phyloP scores from a whole-genome alignment of 1,140 invertebrate genomes.

The Bombus sibiricus region DNA sequence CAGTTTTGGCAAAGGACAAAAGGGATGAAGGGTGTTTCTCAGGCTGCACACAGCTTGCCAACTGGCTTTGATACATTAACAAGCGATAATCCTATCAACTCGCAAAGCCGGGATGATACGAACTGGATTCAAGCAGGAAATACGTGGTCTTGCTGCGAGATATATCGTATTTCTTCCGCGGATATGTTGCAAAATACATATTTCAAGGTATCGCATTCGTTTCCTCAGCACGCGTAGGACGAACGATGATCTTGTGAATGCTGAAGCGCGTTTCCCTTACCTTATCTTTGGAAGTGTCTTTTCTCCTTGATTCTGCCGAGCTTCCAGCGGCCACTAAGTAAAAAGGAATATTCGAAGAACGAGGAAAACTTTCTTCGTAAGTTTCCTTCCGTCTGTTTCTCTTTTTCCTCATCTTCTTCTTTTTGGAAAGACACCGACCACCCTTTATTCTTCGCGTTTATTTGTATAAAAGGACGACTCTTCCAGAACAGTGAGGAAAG shows the following conservation, averaged over 20 bases:
- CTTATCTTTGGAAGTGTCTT: neutral
- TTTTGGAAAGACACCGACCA: neutral
- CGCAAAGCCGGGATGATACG: constrained; percentile 58
- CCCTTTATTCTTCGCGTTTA: neutral
- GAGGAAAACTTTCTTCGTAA: neutral
- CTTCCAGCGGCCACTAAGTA: neutral
- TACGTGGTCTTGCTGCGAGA: constrained; percentile 1
- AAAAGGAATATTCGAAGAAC: constrained; percentile 11
- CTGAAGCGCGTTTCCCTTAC: neutral
- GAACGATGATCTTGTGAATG: neutral
- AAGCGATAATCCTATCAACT: constrained; percentile 66
- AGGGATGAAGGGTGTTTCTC: constrained; percentile 41
- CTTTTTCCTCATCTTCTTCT: neutral
- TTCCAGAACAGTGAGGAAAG: neutral
- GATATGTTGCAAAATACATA: constrained; percentile 10
- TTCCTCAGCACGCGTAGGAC: neutral
- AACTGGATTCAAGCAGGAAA: constrained; percentile 41
- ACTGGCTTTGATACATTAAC: constrained; percentile 70
- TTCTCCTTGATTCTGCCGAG: neutral
- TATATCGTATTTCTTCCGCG: neutral
- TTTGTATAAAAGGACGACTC: neutral
- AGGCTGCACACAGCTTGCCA: constrained; percentile 26
- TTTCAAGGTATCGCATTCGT: constrained; percentile 10
- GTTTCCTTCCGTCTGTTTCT: neutral
- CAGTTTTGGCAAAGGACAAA: constrained; percentile 17